Base-by-base conservation (phyloP, 2,797 vertebrate genomes). In the Platalea minor region DNA sequence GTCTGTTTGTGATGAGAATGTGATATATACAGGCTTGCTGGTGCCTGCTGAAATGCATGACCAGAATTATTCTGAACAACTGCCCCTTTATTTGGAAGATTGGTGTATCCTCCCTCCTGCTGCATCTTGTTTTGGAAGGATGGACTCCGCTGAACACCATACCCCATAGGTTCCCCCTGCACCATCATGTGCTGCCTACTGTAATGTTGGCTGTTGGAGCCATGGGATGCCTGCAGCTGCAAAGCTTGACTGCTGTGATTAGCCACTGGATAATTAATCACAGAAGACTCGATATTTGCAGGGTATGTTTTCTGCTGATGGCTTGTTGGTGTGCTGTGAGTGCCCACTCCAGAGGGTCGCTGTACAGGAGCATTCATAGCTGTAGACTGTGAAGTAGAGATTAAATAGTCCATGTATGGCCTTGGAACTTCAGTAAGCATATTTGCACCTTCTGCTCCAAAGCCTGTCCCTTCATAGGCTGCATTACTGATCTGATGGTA, bases 81-180 rank as follows among this genome's bases (percentile, higher is more conserved):
- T 9, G 97, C 93, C 19, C 98, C 99, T 98, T 99, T 99, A 88
- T 98, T 98, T 75, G 98, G 98, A 94, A 99, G 98, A 97, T 87
- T 98, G 23, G 98, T 97, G 7, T 99, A 99, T 51, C 98, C 98
- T 35, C 97, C 98, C 23, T 99, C 98, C 29, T 98, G 98, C 19
- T 98, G 98, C 95, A 99, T 98, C 98, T 99, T 99, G 97, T 98
- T 99, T 97, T 99, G 99, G 97, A 99, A 99, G 95, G 99, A 99
- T 17, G 99, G 98, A 87, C 99, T 99, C 92, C 99, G 98, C 97
- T 99, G 99, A 74, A 99, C 97, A 25, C 98, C 98, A 12, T 99
- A 99, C 33, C 98, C 98, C 31, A 98, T 96, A 2, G 98, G 88
- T 25, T 98, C 98, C 14, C 96, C 97, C 1, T 98, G 97, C 95